Evolutionary conservation across 2,797 vertebrate genomes (phyloP), one percentile per base, ranked within the genome.

Genomic region (Eutrigla gurnardus): DNA sequence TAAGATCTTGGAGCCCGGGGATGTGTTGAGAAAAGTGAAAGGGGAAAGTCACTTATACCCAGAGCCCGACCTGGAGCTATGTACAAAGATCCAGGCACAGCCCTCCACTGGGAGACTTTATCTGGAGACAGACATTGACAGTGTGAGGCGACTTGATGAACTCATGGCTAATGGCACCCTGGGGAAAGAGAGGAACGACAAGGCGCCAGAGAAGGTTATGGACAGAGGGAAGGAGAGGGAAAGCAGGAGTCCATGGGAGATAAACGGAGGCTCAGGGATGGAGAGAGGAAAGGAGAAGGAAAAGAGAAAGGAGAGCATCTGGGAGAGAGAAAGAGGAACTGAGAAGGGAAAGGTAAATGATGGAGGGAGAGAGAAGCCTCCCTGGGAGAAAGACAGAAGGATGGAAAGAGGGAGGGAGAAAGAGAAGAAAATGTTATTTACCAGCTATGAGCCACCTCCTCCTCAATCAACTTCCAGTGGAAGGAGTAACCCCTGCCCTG

Each of bases 1-100:
- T 70, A 96, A 95, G 93, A 91, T 96, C 77, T 80, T 97, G 69
- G 94, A 96, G 43, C 91, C 92, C 4, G 86, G 88, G 46, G 93
- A 93, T 13, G 78, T 88, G 64, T 88, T 90, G 39, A 92, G 77
- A 49, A 95, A 93, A 61, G 77, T 85, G 47, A 85, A 91, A 33
- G 89, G 86, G 50, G 87, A 84, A 68, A 90, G 84, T 89, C 90
- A 90, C 50, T 78, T 62, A 47, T 88, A 88, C 76, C 84, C 82
- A 43, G 90, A 94, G 4, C n/a, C 65, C 15, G 71, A 87, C 67
- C 70, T 90, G 60, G 84, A 91, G 64, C 67, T 43, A 43, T 91
- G 86, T 58, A 85, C 91, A 33, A 92, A 92, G 73, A 83, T 91
- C 60, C 90, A 93, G 64, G 50, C 88, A 0, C 91, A 91, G 65